Percentiles rank a stretch among this genome's conserved stretches.
These are phyloP conservation scores for Champsocephalus gunnari DNA, from an alignment of 2,797 vertebrate species.

Conservation along the genomic window DNA sequence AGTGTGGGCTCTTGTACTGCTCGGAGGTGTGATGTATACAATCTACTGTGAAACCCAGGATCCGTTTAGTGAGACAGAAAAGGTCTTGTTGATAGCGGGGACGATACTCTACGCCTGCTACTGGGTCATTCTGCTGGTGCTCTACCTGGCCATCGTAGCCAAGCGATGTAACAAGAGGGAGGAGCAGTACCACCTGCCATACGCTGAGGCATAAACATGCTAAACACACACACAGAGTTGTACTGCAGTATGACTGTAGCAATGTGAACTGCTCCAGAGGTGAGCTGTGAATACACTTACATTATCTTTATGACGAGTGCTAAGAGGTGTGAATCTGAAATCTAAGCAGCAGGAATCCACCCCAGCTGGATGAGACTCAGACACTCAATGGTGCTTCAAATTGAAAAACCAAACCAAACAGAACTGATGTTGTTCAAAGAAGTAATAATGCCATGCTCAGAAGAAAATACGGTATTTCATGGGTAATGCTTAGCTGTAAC, in stretches of 20 bases:
- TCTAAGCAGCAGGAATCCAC: constrained; percentile 32
- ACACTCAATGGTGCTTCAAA: constrained; percentile 62
- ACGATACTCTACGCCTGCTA: constrained; percentile 94
- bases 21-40: constrained; percentile 94
- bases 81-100: constrained; percentile 91
- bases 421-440: constrained; percentile 19
- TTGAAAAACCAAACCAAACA: constrained; percentile 45
- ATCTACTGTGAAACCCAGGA: constrained; percentile 94
- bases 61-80: constrained; percentile 93
- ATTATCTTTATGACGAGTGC: constrained; percentile 73
- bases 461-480: constrained; percentile 45
- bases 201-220: constrained; percentile 87
- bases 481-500: constrained; percentile 19
- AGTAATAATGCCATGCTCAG: constrained; percentile 16
- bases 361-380: constrained; percentile 9
- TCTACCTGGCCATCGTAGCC: constrained; percentile 95
- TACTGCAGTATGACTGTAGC: constrained; percentile 42
- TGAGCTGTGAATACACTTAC: constrained; percentile 29
- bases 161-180: constrained; percentile 94
- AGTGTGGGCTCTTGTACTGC: constrained; percentile 91
- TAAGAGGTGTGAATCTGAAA: constrained; percentile 51
- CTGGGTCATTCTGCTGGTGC: constrained; percentile 93
- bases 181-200: constrained; percentile 91
- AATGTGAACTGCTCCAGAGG: constrained; percentile 35
- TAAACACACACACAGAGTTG: constrained; percentile 1